Evolutionary conservation across 2,888 invertebrate species (phyloP).

Genomic region (Tipula lateralis): DNA sequence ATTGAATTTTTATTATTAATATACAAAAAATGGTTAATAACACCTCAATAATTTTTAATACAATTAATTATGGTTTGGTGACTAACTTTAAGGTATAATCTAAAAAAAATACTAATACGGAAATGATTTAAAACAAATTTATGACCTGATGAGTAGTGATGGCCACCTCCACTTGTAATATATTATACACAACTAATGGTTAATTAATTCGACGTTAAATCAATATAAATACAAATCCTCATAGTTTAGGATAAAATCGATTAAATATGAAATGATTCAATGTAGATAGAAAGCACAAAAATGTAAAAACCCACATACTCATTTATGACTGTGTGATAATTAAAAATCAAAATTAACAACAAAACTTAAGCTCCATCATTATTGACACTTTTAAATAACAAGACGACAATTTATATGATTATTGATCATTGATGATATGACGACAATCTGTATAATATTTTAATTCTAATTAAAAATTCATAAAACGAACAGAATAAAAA

Average conservation of each 20-base stretch:
- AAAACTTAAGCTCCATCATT: background rate
- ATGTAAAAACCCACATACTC: background rate
- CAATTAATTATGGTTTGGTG: no score
- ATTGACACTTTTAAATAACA: background rate
- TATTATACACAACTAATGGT: background rate
- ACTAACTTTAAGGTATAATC: background rate
- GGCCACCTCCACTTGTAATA: background rate
- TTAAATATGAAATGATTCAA: background rate
- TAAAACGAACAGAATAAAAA: background rate
- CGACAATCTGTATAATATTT: background rate
- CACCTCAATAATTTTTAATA: no score
- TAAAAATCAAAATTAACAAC: background rate
- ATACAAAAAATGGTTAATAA: no score
- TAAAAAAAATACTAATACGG: background rate
- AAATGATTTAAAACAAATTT: background rate
- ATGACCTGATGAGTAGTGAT: background rate
- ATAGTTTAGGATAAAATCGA: background rate
- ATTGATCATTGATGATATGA: background rate
- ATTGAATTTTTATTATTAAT: no score
- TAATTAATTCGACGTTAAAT: background rate
- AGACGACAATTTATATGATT: background rate
- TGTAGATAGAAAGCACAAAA: background rate
- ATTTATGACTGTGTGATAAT: background rate
- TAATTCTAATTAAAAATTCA: conserved; percentile 1
- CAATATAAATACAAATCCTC: background rate